phyloP scores from a whole-genome alignment of 1,140 invertebrate genomes.

The Neuroterus valhalla region DNA sequence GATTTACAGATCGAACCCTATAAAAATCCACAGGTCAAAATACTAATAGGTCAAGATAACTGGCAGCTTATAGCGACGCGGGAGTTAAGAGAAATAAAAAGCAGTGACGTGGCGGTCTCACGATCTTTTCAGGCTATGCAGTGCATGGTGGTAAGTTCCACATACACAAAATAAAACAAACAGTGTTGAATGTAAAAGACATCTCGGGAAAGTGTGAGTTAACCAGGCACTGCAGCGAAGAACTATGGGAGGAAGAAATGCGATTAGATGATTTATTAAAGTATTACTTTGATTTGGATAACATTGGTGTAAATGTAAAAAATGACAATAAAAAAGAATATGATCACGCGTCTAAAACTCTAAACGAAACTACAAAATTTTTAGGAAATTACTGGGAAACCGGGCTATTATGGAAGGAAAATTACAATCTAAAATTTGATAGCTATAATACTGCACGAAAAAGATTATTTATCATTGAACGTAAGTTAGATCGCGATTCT shows the following conservation, averaged over 20 bases:
- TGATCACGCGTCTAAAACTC: not conserved
- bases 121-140: not conserved
- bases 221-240: not conserved
- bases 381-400: conserved; percentile 37
- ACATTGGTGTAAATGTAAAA: not conserved
- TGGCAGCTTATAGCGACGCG: conserved; percentile 27
- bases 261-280: not conserved
- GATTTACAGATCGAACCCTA: not conserved
- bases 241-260: not conserved
- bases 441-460: conserved; percentile 35
- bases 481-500: conserved; percentile 35
- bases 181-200: not conserved
- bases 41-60: conserved; percentile 32
- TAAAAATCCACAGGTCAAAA: not conserved
- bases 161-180: not conserved
- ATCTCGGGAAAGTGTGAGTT: not conserved
- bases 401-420: conserved; percentile 43
- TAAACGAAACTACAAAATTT: no score
- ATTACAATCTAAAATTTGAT: conserved; percentile 24
- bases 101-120: not conserved
- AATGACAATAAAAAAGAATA: not conserved
- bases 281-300: not conserved
- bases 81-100: not conserved
- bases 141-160: not conserved
- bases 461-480: conserved; percentile 34